Evolutionary conservation across 1,140 invertebrate species (phyloP), one percentile per base, ranked within the genome.

Genomic region (Vanessa atalanta): DNA sequence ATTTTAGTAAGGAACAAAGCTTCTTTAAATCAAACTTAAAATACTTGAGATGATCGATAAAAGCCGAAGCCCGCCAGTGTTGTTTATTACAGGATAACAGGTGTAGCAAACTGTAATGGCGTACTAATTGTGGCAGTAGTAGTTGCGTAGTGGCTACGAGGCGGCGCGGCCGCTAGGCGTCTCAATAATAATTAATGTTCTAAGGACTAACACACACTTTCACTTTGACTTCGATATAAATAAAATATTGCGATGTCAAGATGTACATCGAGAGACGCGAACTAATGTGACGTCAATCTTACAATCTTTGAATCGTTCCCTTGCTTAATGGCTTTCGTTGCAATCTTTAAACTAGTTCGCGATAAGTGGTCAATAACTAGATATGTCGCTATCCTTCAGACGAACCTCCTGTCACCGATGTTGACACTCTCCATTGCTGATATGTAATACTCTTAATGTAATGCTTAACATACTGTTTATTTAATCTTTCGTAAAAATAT

Each of bases 111-210:
- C 63, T 37, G 69, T 78, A 70, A 75, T 79, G 69, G 68, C 65
- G 77, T 72, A 74, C 73, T 80, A 80, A 83, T 80, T 80, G 74
- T 73, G 61, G 70, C 63, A 57, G 73, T 53, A 61, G 70, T 50
- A 65, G 70, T 50, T 73, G 68, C 70, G 70, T 20, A 69, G 60
- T 60, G 70, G 66, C 76, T 47, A 75, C 72, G 73, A 72, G 47
- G 69, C 55, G 70, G 63, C 9, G 37, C 37, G 37, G 37, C 37
- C 37, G 37, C 37, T 1, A 43, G 73, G 75, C 51, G 66, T 65
- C 70, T 66, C 61, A 72, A 75, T 82, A 69, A 84, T 31, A 31
- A 31, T 79, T 79, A 77, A 78, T 73, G 48, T 43, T 37, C 53
- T 71, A 67, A 75, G 55, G 57, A 26, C 14, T 43, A n/a, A 66